These are phyloP conservation scores for Ailurus styani DNA, from an alignment of 2,113 vertebrate genomes.

Conservation along the genomic window DNA sequence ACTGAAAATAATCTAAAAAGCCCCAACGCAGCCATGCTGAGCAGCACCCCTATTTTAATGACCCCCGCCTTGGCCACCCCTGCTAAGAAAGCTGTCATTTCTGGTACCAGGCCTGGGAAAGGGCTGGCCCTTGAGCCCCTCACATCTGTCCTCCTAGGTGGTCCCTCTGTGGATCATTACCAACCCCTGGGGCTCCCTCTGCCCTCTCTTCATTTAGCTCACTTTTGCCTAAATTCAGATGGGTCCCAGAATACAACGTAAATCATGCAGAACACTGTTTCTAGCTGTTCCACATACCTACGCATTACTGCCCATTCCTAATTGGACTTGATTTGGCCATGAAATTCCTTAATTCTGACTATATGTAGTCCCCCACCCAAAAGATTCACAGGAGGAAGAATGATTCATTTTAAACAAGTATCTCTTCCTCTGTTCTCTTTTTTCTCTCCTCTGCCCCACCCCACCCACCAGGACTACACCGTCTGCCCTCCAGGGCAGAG, in stretches of 20 bases:
- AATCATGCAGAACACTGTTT: neutral
- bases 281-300: constrained; percentile 24
- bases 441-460: neutral
- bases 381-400: neutral
- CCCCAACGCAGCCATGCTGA: neutral
- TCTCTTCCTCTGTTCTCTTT: constrained; percentile 22
- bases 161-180: neutral
- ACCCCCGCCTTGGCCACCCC: rapidly evolving
- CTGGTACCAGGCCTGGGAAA: neutral
- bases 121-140: neutral
- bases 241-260: neutral
- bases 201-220: neutral
- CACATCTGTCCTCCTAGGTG: neutral
- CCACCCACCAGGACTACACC: neutral
- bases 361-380: neutral
- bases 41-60: neutral
- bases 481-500: neutral
- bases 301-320: constrained; percentile 27
- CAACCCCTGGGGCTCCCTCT: neutral
- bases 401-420: neutral
- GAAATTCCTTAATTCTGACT: constrained; percentile 55
- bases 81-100: neutral
- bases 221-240: constrained; percentile 32
- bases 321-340: constrained; percentile 55
- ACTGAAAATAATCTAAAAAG: neutral